phyloP scores from a whole-genome alignment of 1,140 invertebrate genomes.

The Drosophila auraria region DNA sequence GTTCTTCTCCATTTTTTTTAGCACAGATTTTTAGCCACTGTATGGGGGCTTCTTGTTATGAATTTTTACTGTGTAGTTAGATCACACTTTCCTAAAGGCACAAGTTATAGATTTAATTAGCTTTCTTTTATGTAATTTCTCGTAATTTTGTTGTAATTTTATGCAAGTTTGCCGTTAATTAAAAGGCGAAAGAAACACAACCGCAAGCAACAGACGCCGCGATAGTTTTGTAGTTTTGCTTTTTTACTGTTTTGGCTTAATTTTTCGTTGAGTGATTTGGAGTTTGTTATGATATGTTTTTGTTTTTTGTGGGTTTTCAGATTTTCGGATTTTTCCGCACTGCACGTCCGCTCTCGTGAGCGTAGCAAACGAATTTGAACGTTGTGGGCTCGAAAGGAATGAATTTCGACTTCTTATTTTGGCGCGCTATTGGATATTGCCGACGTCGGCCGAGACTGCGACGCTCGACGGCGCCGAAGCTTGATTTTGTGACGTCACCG shows the following conservation, averaged over 20 bases:
- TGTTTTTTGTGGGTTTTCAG: slow-evolving; percentile 11
- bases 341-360: slow-evolving; percentile 84
- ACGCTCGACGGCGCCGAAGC: slow-evolving; percentile 21
- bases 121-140: slow-evolving; percentile 37
- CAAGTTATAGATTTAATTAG: slow-evolving; percentile 39
- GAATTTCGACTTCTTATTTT: slow-evolving; percentile 84
- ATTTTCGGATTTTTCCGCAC: slow-evolving; percentile 70
- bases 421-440: slow-evolving; percentile 77
- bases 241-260: slow-evolving; percentile 26
- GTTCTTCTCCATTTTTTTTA: slow-evolving; percentile 69
- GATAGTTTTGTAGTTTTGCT: slow-evolving; percentile 16
- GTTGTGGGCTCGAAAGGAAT: slow-evolving; percentile 74
- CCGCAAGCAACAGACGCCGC: slow-evolving; percentile 45
- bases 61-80: slow-evolving; percentile 18
- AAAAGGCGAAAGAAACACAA: slow-evolving; percentile 60
- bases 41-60: neutral
- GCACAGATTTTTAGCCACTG: slow-evolving; percentile 33
- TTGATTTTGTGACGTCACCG: slow-evolving; percentile 67
- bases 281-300: slow-evolving; percentile 8
- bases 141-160: slow-evolving; percentile 42
- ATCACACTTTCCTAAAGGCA: slow-evolving; percentile 37
- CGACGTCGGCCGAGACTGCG: slow-evolving; percentile 27
- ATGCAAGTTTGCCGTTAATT: slow-evolving; percentile 33
- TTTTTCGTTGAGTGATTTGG: slow-evolving; percentile 32
- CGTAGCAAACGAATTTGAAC: slow-evolving; percentile 84